Base-by-base conservation (phyloP, 2,888 invertebrate species). In the Danaus chrysippus region DNA sequence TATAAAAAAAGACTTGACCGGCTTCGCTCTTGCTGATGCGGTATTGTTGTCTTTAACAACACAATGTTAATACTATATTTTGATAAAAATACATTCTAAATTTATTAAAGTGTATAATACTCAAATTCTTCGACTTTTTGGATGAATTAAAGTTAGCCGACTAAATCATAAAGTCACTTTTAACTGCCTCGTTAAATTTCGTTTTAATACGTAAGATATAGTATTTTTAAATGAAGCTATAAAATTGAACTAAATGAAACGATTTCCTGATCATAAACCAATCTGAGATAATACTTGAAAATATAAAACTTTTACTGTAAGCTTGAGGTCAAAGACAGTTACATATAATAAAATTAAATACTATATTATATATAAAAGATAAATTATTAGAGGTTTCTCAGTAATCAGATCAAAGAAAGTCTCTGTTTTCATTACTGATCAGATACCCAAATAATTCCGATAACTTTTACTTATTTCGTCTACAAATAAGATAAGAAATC, bases 1-100 rank as follows among this genome's bases (percentile, higher is more conserved):
- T 19, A n/a, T 58, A 42, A 58, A 58, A 42, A 53, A 41, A 54
- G 43, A 56, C 59, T 59, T 59, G 56, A 57, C 56, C 56, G 54
- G 56, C 41, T 60, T 56, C 56, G 17, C 15, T 49, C 49, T 49
- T 49, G 17, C 15, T 49, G 17, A 34, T 34, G 23, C 23, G 23
- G 49, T 49, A 49, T 49, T 49, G 17, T 49, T 49, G 17, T 49
- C 49, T 49, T 49, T 49, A 11, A 49, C 17, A 17, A 17, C 15
- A 49, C 10, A 49, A 49, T 11, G 23, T 34, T 34, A 49, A 49
- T 49, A 15, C 49, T 17, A 17, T 49, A 17, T 49, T 49, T 49
- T 17, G 15, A 49, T 34, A 34, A 34, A 34, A 34, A 34, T 34
- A 34, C 23, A 34, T 34, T 34, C 23, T 5, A 34, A 34, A 5